A percentile compares a stretch with the other conserved stretches of the same genome.
phyloP scores from a whole-genome alignment of 2,888 invertebrate genomes.

The Lochmaea crataegi region DNA sequence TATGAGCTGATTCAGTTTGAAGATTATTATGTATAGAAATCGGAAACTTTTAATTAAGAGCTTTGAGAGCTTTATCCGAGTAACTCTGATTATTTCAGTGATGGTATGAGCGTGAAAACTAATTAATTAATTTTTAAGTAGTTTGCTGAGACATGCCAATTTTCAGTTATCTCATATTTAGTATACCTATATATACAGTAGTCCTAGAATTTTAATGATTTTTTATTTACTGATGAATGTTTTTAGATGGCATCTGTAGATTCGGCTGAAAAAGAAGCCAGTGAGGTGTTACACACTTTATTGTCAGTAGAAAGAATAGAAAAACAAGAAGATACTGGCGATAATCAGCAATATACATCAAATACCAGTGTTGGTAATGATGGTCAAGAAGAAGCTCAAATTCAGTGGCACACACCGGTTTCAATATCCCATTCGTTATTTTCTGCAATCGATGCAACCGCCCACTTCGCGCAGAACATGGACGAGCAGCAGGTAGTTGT shows the following conservation, averaged over 20 bases:
- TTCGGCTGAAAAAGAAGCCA: conserved; percentile 78
- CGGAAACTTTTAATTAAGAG: too few species aligned
- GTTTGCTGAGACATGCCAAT: too few species aligned
- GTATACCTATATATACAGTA: neutral
- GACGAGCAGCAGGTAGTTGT: conserved; percentile 64
- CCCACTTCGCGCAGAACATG: conserved; percentile 62
- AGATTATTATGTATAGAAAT: too few species aligned
- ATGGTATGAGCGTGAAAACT: too few species aligned
- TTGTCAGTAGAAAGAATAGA: conserved; percentile 75
- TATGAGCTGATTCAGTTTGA: too few species aligned
- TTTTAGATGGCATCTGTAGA: conserved; percentile 73
- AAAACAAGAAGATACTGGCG: conserved; percentile 64
- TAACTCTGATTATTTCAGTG: too few species aligned
- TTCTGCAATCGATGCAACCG: conserved; percentile 61
- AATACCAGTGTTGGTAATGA: conserved; percentile 53
- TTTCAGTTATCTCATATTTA: too few species aligned
- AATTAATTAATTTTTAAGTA: too few species aligned
- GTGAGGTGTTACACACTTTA: conserved; percentile 76
- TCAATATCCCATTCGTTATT: conserved; percentile 64
- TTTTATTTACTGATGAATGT: neutral
- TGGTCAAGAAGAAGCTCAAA: conserved; percentile 63
- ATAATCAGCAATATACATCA: conserved; percentile 58
- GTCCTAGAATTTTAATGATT: neutral
- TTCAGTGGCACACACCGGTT: conserved; percentile 75
- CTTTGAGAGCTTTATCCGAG: too few species aligned